Percentiles rank a stretch among this genome's conserved stretches.
These are phyloP conservation scores for Crypturellus tataupa DNA, from an alignment of 2,797 vertebrate species.

Conservation along the genomic window DNA sequence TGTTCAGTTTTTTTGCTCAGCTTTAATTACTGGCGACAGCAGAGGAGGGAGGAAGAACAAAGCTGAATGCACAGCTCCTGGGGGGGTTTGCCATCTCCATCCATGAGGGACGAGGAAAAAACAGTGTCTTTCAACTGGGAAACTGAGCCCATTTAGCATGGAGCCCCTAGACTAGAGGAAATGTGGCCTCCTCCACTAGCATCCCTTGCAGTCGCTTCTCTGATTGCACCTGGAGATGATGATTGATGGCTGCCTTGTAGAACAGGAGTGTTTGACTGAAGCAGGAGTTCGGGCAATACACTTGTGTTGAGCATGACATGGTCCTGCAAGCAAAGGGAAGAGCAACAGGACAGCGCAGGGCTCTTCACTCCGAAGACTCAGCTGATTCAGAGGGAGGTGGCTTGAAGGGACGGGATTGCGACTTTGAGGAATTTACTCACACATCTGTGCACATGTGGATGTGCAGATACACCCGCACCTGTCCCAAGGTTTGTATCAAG, in stretches of 20 bases:
- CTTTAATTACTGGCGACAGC: constrained; percentile 71
- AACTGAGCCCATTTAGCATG: background rate
- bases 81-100: constrained; percentile 32
- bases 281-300: background rate
- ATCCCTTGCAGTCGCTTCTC: background rate
- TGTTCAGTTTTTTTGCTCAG: constrained; percentile 57
- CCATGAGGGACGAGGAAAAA: constrained; percentile 20
- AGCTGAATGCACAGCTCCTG: constrained; percentile 54
- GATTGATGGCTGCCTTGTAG: background rate
- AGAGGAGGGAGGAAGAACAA: constrained; percentile 66
- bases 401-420: background rate
- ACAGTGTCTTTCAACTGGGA: background rate
- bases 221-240: background rate
- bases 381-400: background rate
- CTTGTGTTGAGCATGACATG: background rate
- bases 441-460: fast-evolving
- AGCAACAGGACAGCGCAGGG: background rate
- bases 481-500: background rate
- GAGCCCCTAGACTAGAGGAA: background rate
- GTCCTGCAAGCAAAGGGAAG: constrained; percentile 17
- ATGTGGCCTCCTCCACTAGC: background rate
- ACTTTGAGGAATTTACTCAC: background rate
- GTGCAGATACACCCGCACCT: background rate
- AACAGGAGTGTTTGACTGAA: background rate
- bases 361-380: background rate